Evolutionary conservation across 92 coral and sea anemone species (phyloP), one percentile per base, ranked within the genome.

Genomic region (Plumapathes pennacea): DNA sequence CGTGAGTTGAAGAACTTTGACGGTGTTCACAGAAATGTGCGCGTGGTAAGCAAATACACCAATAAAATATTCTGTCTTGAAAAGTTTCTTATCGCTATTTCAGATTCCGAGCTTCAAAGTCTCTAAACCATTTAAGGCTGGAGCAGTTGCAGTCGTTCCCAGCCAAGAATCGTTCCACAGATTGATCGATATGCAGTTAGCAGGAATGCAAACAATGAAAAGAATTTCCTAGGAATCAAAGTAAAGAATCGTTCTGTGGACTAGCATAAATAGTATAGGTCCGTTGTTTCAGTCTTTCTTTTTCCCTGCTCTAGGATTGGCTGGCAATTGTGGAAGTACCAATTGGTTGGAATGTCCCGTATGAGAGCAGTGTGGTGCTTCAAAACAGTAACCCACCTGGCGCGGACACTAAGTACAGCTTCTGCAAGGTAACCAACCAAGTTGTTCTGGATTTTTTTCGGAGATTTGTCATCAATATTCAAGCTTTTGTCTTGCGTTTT

Each of bases 1-100:
- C 51, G 86, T 17, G 86, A 80, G 34, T 25, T 80, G 37, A 80
- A 72, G 51, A 80, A 80, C 80, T 80, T 63, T 22, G 32, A 59
- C 43, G 84, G 84, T 13, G 61, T 50, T 13, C 84, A 77, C 46
- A 32, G 31, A 11, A 44, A 74, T 31, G 45, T 77, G 44, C 28
- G 49, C 41, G 72, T 77, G 50, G 78, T 69, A 42, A 68, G 84
- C 18, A 19, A 18, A n/a, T n/a, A n/a, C n/a, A n/a, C n/a, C n/a
- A n/a, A n/a, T n/a, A n/a, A n/a, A n/a, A n/a, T n/a, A n/a, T n/a
- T n/a, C n/a, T n/a, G n/a, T n/a, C n/a, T n/a, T n/a, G n/a, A n/a
- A n/a, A 13, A 62, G 80, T 50, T 18, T 14, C 4, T 13, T 45
- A 3, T 5, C 19, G 18, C 25, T 45, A 23, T 20, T 40, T 39